Evolutionary conservation across 1,140 invertebrate species (phyloP), one percentile per base, ranked within the genome.

Genomic region (Ganaspis sp.): DNA sequence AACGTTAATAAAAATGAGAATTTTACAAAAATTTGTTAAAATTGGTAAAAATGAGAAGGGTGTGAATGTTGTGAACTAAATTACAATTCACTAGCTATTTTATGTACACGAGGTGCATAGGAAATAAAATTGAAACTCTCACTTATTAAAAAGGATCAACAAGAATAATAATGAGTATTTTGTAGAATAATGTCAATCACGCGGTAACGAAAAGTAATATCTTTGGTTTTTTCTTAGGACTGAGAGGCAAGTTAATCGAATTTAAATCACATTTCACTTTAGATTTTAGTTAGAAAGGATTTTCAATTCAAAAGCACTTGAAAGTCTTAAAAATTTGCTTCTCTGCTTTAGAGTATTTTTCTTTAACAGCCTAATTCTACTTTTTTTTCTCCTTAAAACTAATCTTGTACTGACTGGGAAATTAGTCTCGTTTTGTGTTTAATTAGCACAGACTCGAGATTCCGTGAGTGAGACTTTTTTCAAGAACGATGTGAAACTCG

Each of bases 401-500:
- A 64, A 34, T 64, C 12, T 64, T 64, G 58, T 64, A 64, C 58
- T 64, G 58, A 11, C 23, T 64, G 58, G 23, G 26, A 64, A 64
- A 64, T 70, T 70, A 42, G 69, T n/a, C 34, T 40, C 69, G 37
- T n/a, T n/a, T n/a, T n/a, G n/a, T n/a, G n/a, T n/a, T n/a, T n/a
- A 19, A 70, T 89, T 88, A 91, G 85, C 88, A 91, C 81, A 91
- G 89, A 87, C 90, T 92, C 75, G 95, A 94, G 85, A 99, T 96
- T 83, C 98, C 98, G 90, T 98, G 95, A 19, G 98, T 98, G 29
- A 99, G 93, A 69, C 98, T 98, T 83, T 98, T 96, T 91, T 99
- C 98, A 19, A 99, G 92, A 64, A 95, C 94, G 81, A 99, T 97
- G 84, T 98, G 95, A 86, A 98, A 98, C 83, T 99, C 97, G 85